A percentile compares a stretch with the other conserved stretches of the same genome.
Evolutionary conservation across 2,888 invertebrate genomes (phyloP).

Genomic region (Lepetodrilus schrolli): DNA sequence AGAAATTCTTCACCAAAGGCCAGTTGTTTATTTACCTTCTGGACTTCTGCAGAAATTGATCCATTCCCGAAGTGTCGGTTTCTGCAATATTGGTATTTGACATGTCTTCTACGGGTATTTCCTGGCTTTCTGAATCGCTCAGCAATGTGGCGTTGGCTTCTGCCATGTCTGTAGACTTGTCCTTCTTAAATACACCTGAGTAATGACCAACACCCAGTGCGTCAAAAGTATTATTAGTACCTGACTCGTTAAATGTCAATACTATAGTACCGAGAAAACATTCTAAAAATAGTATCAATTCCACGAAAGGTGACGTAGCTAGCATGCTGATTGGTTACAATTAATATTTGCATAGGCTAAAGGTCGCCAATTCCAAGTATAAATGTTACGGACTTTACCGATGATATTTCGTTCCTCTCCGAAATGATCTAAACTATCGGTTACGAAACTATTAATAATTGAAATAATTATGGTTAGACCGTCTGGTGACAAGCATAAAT

Average conservation of each 20-base stretch:
- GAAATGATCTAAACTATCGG: too few relatives aligned
- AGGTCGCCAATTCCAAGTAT: background rate
- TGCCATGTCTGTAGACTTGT: background rate
- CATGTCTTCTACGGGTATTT: background rate
- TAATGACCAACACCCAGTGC: background rate
- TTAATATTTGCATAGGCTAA: background rate
- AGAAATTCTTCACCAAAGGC: too few relatives aligned
- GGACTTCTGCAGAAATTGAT: slow-evolving; percentile 41
- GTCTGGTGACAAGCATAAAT: too few relatives aligned
- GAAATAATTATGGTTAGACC: too few relatives aligned
- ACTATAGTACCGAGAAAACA: slow-evolving; percentile 19
- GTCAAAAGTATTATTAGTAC: slow-evolving; percentile 16
- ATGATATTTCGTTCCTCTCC: too few relatives aligned
- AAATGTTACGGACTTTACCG: background rate
- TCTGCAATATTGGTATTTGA: background rate
- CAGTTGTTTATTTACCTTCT: slow-evolving; percentile 46
- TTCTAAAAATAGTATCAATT: slow-evolving; percentile 36
- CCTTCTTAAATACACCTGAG: background rate
- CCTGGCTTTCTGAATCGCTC: background rate
- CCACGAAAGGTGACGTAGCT: slow-evolving; percentile 34
- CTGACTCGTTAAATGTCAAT: background rate
- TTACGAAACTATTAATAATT: too few relatives aligned
- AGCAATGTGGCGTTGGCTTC: background rate
- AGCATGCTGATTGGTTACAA: background rate
- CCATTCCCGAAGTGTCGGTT: slow-evolving; percentile 28